Percentiles rank a stretch among this genome's conserved stretches.
phyloP scores from a whole-genome alignment of 2,888 invertebrate genomes.

The Sclerodermus sp. region DNA sequence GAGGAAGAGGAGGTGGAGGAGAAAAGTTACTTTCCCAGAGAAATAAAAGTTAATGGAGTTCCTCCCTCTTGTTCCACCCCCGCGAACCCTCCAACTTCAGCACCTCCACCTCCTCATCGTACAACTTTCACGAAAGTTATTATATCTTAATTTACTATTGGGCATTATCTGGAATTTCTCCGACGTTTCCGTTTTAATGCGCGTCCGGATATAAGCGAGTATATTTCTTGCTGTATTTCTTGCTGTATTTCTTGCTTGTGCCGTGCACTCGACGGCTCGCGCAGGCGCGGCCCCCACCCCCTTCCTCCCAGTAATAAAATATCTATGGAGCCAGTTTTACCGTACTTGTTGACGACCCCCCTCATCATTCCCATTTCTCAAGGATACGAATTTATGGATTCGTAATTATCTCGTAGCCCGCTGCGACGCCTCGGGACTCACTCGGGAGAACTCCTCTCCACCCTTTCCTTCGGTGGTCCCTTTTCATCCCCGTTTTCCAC shows the following conservation, averaged over 20 bases:
- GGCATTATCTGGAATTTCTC: conserved; percentile 45
- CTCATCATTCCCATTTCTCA: background rate
- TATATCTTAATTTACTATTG: conserved; percentile 54
- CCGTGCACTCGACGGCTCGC: too few relatives aligned
- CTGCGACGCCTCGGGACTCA: too few relatives aligned
- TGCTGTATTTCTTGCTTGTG: background rate
- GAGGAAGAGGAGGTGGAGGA: conserved; percentile 16
- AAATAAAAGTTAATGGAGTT: conserved; percentile 57
- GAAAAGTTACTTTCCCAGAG: conserved; percentile 50
- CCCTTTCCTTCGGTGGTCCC: too few relatives aligned
- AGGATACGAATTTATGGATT: too few relatives aligned
- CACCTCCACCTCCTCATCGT: conserved; percentile 27
- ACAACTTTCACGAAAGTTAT: conserved; percentile 52
- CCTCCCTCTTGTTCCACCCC: conserved; percentile 27
- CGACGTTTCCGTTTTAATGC: conserved; percentile 38
- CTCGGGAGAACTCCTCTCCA: too few relatives aligned
- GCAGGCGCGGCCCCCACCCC: background rate
- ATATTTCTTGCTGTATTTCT: background rate
- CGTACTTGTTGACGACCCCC: background rate
- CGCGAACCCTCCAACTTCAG: conserved; percentile 11
- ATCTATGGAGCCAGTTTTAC: background rate
- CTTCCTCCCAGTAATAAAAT: background rate
- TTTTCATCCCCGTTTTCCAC: too few relatives aligned
- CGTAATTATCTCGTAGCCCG: too few relatives aligned
- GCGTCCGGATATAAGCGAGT: conserved; percentile 21